Evolutionary conservation across 2,888 invertebrate genomes (phyloP), one percentile per base, ranked within the genome.

Genomic region (Nephrotoma flavescens): DNA sequence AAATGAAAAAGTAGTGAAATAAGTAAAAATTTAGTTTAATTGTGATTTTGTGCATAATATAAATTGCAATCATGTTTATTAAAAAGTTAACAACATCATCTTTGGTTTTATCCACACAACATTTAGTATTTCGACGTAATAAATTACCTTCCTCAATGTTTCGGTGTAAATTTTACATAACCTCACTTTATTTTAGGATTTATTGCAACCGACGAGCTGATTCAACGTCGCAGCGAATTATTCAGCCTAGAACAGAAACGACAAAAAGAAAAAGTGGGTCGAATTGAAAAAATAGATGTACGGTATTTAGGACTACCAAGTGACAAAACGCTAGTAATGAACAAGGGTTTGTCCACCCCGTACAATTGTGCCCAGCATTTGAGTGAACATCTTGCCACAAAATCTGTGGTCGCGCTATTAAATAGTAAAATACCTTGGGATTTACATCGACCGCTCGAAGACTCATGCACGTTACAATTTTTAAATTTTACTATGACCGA

Each of bases 221-320:
- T 92, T 86, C 92, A 93, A 86, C 92, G 93, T 42, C 94, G 95
- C 87, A 94, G 94, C 91, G 93, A 95, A 86, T 90, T 98, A 12
- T 99, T 98, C 90, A 92, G 94, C 4, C 90, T 94, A 83, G 98
- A 99, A 90, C 94, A 95, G 89, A 94, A 94, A 88, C 93, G 95
- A 0, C 98, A 98, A 90, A 90, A 91, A 84, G 94, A 95, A 45
- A 92, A 93, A 12, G 93, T 98, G 9, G 97, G 97, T 0, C 93
- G 98, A 89, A 93, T 99, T 87, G 97, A 98, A 90, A 99, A 99
- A 92, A 97, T 99, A 87, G 94, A 96, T 91, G 96, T 99, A 0
- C 93, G 94, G 87, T 97, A 96, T 90, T 93, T 94, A 88, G 97
- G 97, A 0, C 90, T 94, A 0, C 95, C 96, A 0, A 95, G 96